Base-by-base conservation (phyloP, 2,113 vertebrate genomes). In the Lonchura striata region DNA sequence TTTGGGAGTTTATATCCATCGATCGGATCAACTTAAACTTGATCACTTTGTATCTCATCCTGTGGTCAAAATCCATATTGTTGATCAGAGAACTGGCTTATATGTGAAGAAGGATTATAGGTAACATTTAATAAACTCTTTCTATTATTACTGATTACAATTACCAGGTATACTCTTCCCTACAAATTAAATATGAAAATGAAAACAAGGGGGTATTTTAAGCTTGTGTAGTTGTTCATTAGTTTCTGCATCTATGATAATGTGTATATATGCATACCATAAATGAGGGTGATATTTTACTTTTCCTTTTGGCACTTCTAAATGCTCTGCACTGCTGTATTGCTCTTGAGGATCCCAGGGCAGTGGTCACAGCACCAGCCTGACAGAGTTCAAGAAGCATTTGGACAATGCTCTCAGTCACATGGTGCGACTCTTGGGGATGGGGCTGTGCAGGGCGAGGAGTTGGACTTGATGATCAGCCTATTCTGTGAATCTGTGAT, bases 61-160 rank as follows among this genome's bases (percentile, higher is more conserved):
- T 22, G 98, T 99, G 98, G 99, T 99, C 90, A 99, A 99, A 98
- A 98, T 99, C 93, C 99, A 99, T 24, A 89, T 99, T 41, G 97
- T 99, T 65, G 98, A 99, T 95, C 98, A 98, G 88, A 96, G 89
- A 79, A 99, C 97, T 47, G 99, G 98, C 42, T 97, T 98, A 39
- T 99, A 99, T 64, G 98, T 99, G 92, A 99, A 98, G 96, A 99
- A 99, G 96, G 98, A 99, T 79, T 97, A 99, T 80, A 98, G 99
- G 99, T 99, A 92, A 98, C 63, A 94, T 95, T n/a, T 92, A 68
- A 41, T 77, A 69, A 94, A 31, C 44, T 91, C 5, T 56, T 86
- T 68, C n/a, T 76, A 0, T 86, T 63, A 30, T 49, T 11, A 50
- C 0, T 50, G 5, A 28, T 71, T 89, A 23, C 22, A 59, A 25